Percentiles rank a stretch among this genome's conserved stretches.
phyloP scores from a whole-genome alignment of 2,113 vertebrate genomes.

The Epinephelus moara region DNA sequence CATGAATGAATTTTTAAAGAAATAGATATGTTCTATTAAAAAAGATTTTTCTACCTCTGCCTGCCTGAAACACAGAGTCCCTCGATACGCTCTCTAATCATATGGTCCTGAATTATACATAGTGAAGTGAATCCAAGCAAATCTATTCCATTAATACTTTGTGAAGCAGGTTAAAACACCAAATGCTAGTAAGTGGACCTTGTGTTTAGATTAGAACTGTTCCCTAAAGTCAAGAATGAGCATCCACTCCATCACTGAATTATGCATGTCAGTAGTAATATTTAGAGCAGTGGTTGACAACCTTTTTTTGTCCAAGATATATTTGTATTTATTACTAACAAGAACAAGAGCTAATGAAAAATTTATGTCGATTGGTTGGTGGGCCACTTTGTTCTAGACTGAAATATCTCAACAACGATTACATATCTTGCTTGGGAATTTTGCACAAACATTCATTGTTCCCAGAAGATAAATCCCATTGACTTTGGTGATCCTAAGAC shows the following conservation, averaged over 20 bases:
- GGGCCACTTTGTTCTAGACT: background rate
- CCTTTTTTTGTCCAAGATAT: background rate
- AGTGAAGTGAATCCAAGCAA: background rate
- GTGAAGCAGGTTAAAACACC: constrained; percentile 1
- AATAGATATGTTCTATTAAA: background rate
- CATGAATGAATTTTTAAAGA: background rate
- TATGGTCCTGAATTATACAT: constrained; percentile 21
- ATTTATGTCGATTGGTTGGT: background rate
- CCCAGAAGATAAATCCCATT: background rate
- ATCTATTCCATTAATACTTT: constrained; percentile 1
- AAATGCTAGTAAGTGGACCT: constrained; percentile 5
- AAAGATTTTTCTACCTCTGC: background rate
- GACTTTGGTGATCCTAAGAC: background rate
- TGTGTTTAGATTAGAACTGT: background rate
- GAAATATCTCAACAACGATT: background rate
- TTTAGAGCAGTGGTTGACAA: background rate
- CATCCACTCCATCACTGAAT: background rate
- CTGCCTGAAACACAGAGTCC: constrained; percentile 15
- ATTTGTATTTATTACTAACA: too few species aligned
- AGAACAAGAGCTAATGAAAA: too few species aligned
- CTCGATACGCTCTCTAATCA: constrained; percentile 7
- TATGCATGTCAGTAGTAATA: constrained; percentile 13
- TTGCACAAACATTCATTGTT: too few species aligned
- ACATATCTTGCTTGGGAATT: too few species aligned
- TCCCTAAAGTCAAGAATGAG: constrained; percentile 23